These are phyloP conservation scores for Rhinichthys klamathensis DNA, from an alignment of 2,113 vertebrate genomes.

Conservation along the genomic window DNA sequence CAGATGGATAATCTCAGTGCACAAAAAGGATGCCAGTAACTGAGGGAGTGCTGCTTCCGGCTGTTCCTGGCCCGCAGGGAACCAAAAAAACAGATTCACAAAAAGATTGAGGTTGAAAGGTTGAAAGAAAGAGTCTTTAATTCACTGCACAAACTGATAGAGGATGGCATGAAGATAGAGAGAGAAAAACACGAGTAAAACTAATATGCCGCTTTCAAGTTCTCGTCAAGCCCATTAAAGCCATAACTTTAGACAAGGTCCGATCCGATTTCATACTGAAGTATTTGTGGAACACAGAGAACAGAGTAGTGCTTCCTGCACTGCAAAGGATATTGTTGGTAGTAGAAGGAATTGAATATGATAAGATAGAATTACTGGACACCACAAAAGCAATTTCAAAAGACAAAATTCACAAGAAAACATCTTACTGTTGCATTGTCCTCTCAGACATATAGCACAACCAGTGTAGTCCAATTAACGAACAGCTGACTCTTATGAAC, in stretches of 20 bases:
- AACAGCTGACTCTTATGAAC: no score
- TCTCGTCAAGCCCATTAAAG: background rate
- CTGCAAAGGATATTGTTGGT: background rate
- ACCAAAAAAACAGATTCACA: background rate
- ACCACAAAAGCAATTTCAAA: no score
- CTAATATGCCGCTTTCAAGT: background rate
- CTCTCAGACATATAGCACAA: background rate
- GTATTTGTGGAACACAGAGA: background rate
- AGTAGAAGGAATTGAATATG: background rate
- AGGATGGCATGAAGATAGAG: background rate
- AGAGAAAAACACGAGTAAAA: background rate
- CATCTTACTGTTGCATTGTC: background rate
- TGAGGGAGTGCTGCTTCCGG: background rate
- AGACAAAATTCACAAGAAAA: background rate
- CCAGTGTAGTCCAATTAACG: no score
- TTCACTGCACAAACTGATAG: background rate
- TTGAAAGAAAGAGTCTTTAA: background rate
- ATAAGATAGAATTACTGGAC: background rate
- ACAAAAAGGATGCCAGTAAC: background rate
- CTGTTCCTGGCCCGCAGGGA: constrained; percentile 10
- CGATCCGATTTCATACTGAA: background rate
- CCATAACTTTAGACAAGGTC: background rate
- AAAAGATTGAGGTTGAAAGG: background rate
- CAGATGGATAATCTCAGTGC: constrained; percentile 20
- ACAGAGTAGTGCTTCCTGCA: constrained; percentile 8